Evolutionary conservation across 2,888 invertebrate species (phyloP), one percentile per base, ranked within the genome.

Genomic region (Neria commutata): DNA sequence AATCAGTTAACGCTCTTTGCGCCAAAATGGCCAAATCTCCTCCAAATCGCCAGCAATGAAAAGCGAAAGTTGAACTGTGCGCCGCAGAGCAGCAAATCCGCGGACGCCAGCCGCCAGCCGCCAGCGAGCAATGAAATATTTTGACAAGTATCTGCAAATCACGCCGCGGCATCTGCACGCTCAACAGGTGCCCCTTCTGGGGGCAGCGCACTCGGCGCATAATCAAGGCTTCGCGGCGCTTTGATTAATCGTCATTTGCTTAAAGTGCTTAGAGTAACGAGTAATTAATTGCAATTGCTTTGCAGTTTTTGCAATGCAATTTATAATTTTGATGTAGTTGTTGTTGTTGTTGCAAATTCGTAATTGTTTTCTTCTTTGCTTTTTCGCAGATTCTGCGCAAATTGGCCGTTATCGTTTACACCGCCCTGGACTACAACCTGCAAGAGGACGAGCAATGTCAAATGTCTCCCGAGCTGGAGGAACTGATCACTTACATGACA

Each of bases 371-470:
- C 6, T 25, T 55, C 40, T 55, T 46, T 55, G 47, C 3, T 3
- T 46, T 24, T 40, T 21, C 46, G 2, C 86, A 94, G 93, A 84
- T 92, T 77, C 86, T 93, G 68, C 87, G 89, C 64, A 89, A 89
- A 70, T 83, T 97, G 73, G 97, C 95, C 46, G 84, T 91, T 72
- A 87, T 92, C 69, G 89, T 96, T 69, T 97, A 93, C 83, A 88
- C 89, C 72, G 94, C 96, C 37, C 84, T 97, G 81, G 96, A 97
- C 83, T 94, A 90, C 83, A 92, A 94, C 68, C 86, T 92, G 74
- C 87, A 88, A 45, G 91, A 90, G 71, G 91, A 91, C 64, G 94
- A 95, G 83, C 95, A 96, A 84, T 86, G 92, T 68, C 88, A 89
- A 71, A 88, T 97, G 71, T 92, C 92, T 69, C 88, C 89, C 14